Evolutionary conservation across 2,888 invertebrate species (phyloP).

Genomic region (Brassicogethes aeneus): DNA sequence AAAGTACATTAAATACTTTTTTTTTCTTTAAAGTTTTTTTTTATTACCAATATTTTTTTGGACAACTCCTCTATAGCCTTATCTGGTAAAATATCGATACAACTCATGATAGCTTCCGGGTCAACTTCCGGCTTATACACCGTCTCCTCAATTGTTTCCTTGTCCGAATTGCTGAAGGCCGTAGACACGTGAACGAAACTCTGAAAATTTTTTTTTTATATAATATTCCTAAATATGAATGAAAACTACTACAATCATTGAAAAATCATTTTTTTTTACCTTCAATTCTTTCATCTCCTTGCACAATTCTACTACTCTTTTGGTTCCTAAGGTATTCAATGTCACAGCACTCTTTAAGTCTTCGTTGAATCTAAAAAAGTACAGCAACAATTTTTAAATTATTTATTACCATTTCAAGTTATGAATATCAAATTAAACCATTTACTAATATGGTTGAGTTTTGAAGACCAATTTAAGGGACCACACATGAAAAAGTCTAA

Average conservation of each 20-base stretch:
- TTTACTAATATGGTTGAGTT: conserved; percentile 1
- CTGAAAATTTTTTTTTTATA: no score
- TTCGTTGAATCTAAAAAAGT: conserved; percentile 68
- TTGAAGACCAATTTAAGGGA: no score
- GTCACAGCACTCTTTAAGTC: conserved; percentile 77
- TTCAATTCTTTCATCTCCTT: conserved; percentile 68
- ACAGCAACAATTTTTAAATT: no score
- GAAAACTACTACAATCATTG: no score
- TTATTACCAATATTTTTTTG: conserved; percentile 49
- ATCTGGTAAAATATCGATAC: conserved; percentile 52
- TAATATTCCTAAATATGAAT: no score
- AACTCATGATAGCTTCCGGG: conserved; percentile 52
- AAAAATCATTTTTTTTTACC: no score
- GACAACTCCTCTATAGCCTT: conserved; percentile 51
- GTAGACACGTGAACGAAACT: conserved; percentile 89
- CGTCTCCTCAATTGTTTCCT: conserved; percentile 67
- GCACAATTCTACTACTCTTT: conserved; percentile 74
- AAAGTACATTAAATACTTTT: no score
- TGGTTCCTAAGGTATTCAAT: conserved; percentile 85
- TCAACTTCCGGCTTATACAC: conserved; percentile 69
- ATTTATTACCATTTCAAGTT: no score
- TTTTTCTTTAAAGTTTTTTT: no score
- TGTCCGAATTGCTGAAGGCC: conserved; percentile 91
- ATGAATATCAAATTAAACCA: no score
- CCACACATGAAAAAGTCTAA: no score